These are phyloP conservation scores for Cantharis rustica DNA, from an alignment of 2,888 invertebrate species.

Conservation along the genomic window DNA sequence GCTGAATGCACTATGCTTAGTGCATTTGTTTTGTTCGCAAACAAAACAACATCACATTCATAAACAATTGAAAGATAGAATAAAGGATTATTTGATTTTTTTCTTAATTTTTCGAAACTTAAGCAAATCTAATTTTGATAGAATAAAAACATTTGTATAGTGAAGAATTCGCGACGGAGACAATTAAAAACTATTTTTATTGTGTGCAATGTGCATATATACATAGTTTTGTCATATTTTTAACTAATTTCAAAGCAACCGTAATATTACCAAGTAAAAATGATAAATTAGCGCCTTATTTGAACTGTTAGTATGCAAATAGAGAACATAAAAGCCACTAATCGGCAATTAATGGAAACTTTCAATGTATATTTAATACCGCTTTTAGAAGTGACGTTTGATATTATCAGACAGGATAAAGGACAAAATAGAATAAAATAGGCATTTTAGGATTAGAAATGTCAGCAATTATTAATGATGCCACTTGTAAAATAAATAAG, in stretches of 20 bases:
- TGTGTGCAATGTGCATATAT: no score
- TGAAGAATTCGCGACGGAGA: no score
- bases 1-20: background rate
- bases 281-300: background rate
- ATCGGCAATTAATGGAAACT: background rate
- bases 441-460: background rate
- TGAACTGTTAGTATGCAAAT: background rate
- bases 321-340: background rate
- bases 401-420: background rate
- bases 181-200: no score
- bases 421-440: background rate
- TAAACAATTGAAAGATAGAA: background rate
- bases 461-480: background rate
- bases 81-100: no score
- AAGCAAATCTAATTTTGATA: no score
- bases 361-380: background rate
- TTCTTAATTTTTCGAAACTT: no score
- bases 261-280: background rate
- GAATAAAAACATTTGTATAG: no score
- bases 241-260: background rate
- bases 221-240: background rate
- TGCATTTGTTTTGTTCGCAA: background rate
- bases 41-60: background rate
- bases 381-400: background rate
- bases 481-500: background rate